Evolutionary conservation across 2,888 invertebrate genomes (phyloP).

Genomic region (Cephus runcator): DNA sequence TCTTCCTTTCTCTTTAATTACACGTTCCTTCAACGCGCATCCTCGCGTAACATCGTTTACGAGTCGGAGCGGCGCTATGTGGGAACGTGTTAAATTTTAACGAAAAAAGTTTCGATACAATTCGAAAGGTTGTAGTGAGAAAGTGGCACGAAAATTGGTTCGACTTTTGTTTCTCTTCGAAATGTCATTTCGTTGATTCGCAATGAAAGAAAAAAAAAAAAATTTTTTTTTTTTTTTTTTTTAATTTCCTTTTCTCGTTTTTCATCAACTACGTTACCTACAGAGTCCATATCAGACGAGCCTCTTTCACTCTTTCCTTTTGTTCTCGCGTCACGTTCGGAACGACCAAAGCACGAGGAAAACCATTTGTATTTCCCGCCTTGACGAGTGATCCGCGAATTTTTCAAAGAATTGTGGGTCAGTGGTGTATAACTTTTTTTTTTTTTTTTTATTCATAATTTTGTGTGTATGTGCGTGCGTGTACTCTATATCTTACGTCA

Average conservation of each 20-base stretch:
- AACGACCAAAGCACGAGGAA: too few relatives aligned
- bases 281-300: not conserved
- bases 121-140: conserved; percentile 50
- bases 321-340: too few relatives aligned
- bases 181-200: not conserved
- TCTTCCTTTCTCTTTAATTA: not conserved
- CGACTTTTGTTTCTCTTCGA: conserved; percentile 5
- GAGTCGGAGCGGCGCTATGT: too few relatives aligned
- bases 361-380: too few relatives aligned
- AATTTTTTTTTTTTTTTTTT: conserved; percentile 10
- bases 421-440: not conserved
- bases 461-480: not conserved
- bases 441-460: not conserved
- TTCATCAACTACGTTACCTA: not conserved
- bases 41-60: too few relatives aligned
- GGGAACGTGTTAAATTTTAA: not conserved
- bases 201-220: not conserved
- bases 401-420: not conserved
- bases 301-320: too few relatives aligned
- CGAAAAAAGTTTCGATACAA: not conserved
- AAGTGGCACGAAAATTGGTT: conserved; percentile 35
- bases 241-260: not conserved
- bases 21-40: too few relatives aligned
- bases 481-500: too few relatives aligned
- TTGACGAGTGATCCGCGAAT: too few relatives aligned